Percentiles rank a stretch among this genome's conserved stretches.
Evolutionary conservation across 2,113 vertebrate genomes (phyloP).

Genomic region (Muscicapa adusta): DNA sequence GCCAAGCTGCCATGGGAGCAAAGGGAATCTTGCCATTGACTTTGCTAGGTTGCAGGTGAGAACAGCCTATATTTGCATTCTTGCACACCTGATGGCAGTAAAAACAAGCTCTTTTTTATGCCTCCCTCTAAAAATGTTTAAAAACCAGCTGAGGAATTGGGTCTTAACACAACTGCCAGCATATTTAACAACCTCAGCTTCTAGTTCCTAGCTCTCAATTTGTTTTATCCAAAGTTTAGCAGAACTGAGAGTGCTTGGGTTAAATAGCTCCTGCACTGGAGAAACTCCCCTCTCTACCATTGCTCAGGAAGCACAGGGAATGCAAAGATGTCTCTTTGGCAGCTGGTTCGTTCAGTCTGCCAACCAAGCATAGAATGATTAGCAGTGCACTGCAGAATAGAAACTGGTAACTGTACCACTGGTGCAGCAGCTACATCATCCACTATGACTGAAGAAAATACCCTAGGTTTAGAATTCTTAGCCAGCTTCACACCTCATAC

Average conservation of each 20-base stretch:
- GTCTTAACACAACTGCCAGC: neutral
- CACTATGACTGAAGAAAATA: neutral
- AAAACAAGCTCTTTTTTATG: constrained; percentile 26
- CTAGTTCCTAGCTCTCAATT: neutral
- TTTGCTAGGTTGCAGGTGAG: constrained; percentile 1
- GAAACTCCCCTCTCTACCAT: neutral
- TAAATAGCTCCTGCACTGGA: constrained; percentile 16
- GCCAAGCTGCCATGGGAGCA: neutral
- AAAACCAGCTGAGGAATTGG: constrained; percentile 6
- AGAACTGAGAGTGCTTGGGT: neutral
- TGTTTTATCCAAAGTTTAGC: constrained; percentile 28
- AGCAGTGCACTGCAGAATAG: neutral
- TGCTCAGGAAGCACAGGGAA: neutral
- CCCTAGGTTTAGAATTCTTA: neutral
- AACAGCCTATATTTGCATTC: neutral
- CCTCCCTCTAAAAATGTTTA: neutral
- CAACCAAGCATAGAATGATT: neutral
- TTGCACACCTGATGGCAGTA: constrained; percentile 34
- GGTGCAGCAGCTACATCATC: neutral
- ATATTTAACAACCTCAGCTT: constrained; percentile 6
- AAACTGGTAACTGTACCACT: neutral
- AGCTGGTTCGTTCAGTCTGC: neutral
- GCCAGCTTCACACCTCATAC: neutral
- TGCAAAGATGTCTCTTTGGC: constrained; percentile 9
- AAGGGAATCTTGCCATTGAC: neutral